phyloP scores from a whole-genome alignment of 2,888 invertebrate genomes.

The Girardia tigrina region DNA sequence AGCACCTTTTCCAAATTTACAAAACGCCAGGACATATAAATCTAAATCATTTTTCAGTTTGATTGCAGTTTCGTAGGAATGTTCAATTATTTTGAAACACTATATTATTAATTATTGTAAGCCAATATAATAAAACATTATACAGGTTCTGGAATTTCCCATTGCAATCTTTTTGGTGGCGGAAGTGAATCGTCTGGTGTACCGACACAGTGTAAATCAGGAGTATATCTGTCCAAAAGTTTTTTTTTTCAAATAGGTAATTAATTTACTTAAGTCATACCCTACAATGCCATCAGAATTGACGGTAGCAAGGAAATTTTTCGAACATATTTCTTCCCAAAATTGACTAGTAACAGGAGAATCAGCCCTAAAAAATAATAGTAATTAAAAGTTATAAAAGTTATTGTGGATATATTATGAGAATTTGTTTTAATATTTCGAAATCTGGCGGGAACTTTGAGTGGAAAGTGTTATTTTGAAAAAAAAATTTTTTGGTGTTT shows the following conservation, averaged over 20 bases:
- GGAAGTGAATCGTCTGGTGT: background rate
- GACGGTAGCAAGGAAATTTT: background rate
- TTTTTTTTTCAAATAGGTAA: background rate
- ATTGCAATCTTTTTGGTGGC: background rate
- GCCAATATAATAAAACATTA: background rate
- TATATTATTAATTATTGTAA: background rate
- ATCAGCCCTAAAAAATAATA: background rate
- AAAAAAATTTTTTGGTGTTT: too few species aligned
- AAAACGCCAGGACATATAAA: background rate
- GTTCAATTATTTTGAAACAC: background rate
- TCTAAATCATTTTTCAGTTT: background rate
- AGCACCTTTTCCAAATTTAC: background rate
- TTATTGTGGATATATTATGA: background rate
- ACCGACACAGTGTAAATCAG: background rate
- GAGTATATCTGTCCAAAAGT: background rate
- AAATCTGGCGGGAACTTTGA: too few species aligned
- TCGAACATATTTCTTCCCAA: slow-evolving; percentile 53
- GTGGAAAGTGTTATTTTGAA: too few species aligned
- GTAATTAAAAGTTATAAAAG: background rate
- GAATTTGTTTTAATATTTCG: too few species aligned
- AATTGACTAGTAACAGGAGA: background rate
- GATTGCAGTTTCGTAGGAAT: background rate
- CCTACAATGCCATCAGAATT: slow-evolving; percentile 16
- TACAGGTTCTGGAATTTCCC: background rate
- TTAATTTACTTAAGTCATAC: background rate